phyloP scores from a whole-genome alignment of 2,888 invertebrate genomes.

The Leptinotarsa haldemani region DNA sequence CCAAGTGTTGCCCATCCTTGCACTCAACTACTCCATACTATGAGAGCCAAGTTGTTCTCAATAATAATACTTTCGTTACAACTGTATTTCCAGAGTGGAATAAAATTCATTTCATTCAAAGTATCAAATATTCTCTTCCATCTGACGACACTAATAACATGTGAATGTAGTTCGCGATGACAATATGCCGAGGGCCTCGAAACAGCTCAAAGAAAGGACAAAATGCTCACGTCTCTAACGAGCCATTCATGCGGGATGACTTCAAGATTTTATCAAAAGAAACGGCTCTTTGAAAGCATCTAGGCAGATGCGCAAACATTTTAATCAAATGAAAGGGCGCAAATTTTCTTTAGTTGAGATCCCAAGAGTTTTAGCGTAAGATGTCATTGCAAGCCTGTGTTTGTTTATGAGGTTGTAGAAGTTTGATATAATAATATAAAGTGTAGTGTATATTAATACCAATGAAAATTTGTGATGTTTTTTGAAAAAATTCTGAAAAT shows the following conservation, averaged over 20 bases:
- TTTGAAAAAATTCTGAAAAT: too few species aligned
- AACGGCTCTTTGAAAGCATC: slow-evolving; percentile 28
- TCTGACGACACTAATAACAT: too few species aligned
- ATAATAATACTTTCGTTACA: too few species aligned
- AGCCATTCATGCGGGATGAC: slow-evolving; percentile 32
- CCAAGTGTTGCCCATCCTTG: too few species aligned
- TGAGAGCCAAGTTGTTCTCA: too few species aligned
- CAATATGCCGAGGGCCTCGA: slow-evolving; percentile 23
- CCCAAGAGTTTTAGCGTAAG: neutral
- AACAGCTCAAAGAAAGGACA: slow-evolving; percentile 17
- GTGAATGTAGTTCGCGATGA: slow-evolving; percentile 15
- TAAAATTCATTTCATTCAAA: too few species aligned
- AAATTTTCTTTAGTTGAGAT: slow-evolving; percentile 20
- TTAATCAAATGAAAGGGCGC: slow-evolving; percentile 34
- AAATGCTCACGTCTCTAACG: slow-evolving; percentile 32
- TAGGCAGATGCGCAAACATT: slow-evolving; percentile 35
- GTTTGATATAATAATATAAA: neutral
- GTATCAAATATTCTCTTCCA: too few species aligned
- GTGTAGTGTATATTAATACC: too few species aligned
- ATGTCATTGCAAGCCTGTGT: neutral
- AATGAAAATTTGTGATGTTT: too few species aligned
- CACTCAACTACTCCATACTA: too few species aligned
- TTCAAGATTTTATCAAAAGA: slow-evolving; percentile 32
- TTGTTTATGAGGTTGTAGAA: neutral
- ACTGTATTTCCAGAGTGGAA: too few species aligned